Base-by-base conservation (phyloP, 2,113 vertebrate genomes). In the Pyrgilauda ruficollis region DNA sequence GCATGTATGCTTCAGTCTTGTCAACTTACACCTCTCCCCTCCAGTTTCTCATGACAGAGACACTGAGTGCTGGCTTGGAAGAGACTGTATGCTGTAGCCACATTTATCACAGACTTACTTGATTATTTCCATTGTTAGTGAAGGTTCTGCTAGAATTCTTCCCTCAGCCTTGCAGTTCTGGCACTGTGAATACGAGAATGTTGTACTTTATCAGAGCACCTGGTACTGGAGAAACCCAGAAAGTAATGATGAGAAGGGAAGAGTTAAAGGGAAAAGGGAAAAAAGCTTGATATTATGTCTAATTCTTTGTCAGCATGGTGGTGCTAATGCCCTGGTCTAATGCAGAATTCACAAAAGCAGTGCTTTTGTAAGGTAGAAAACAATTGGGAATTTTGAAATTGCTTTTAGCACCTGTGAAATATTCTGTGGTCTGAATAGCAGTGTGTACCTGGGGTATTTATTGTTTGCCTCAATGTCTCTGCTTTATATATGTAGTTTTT, bases 1-100 rank as follows among this genome's bases (percentile, higher is more conserved):
- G 49, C 0, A 0, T 27, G 9, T 23, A 6, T 30, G 23, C 23
- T 52, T 86, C 27, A 56, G 0, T 77, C 19, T 41, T 62, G 23
- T 66, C 50, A 46, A 4, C n/a, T 84, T 7, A 4, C 10, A 49
- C 13, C 17, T 62, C 19, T 56, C 14, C 24, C 3, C 9, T 59
- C 1, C 6, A 61, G 14, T 61, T 85, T 68, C 26, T 62, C 10
- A 7, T 33, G 67, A 46, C 15, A 61, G 35, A 13, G 55, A 31
- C 23, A 12, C 9, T 11, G 21, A 43, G 28, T 90, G 90, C 70
- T 75, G 49, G 2, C 31, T 92, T 56, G 22, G 41, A 41, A 61
- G 15, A 10, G 30, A 21, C 2, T 55, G 5, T 59, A 8, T 41
- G 16, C 55, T 76, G 16, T 18, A 73, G 37, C 41, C 17, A 28